These are phyloP conservation scores for Drosophila mimica DNA, from an alignment of 2,888 invertebrate species.

Conservation along the genomic window DNA sequence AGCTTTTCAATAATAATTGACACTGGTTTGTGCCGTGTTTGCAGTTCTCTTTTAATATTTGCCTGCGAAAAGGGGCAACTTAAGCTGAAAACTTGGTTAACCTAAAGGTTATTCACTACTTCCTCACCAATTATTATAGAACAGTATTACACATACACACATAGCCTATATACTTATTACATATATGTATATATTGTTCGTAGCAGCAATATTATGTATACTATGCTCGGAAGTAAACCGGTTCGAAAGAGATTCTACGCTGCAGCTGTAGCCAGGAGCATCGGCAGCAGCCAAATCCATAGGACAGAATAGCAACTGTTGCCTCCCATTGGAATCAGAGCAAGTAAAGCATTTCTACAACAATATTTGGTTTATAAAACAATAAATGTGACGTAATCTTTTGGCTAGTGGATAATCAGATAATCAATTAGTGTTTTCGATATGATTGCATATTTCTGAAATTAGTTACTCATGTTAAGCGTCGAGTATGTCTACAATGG, in stretches of 20 bases:
- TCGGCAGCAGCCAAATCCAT: slow-evolving; percentile 12
- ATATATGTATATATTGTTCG: slow-evolving; percentile 10
- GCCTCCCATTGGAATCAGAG: slow-evolving; percentile 6
- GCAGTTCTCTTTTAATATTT: slow-evolving; percentile 42
- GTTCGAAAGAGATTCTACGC: slow-evolving; percentile 39
- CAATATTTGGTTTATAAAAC: not conserved
- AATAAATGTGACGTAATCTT: slow-evolving; percentile 20
- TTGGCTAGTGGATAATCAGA: not conserved
- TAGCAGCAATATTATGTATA: slow-evolving; percentile 20
- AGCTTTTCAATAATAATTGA: slow-evolving; percentile 60
- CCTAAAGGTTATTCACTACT: not conserved
- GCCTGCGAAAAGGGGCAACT: slow-evolving; percentile 14
- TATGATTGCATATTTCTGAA: slow-evolving; percentile 2
- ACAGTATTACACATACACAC: not conserved
- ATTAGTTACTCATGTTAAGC: not conserved
- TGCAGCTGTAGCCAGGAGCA: slow-evolving; percentile 26
- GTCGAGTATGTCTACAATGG: not conserved
- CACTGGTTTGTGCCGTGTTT: slow-evolving; percentile 22
- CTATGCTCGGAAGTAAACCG: slow-evolving; percentile 52
- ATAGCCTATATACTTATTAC: slow-evolving; percentile 6
- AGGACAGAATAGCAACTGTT: slow-evolving; percentile 32
- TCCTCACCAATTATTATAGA: slow-evolving; percentile 2
- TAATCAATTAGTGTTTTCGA: slow-evolving; percentile 28
- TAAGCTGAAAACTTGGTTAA: slow-evolving; percentile 7
- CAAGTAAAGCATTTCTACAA: slow-evolving; percentile 1